A percentile compares a stretch with the other conserved stretches of the same genome.
Conservation (phyloP, 1,140 invertebrate genomes). For the Apolygus lucorum region DNA sequence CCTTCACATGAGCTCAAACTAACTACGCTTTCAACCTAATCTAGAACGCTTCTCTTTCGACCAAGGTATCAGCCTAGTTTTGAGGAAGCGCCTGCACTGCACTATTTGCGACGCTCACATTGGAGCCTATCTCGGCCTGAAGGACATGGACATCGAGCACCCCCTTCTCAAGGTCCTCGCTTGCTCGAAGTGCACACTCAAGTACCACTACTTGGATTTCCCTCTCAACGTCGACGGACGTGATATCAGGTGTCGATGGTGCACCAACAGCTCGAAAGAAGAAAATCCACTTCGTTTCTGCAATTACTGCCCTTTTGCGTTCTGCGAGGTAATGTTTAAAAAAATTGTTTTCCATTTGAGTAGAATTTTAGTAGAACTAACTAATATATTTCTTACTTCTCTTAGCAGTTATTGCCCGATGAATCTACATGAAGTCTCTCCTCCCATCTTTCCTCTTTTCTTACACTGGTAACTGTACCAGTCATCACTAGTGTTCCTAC, state of each 20-base stretch:
- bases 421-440: no score
- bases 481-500: no score
- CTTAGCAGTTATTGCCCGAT: no score
- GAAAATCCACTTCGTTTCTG: conserved; percentile 6
- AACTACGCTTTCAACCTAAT: no score
- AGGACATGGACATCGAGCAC: conserved; percentile 13
- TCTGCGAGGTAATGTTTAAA: conserved; percentile 27
- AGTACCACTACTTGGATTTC: conserved; percentile 15
- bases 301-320: conserved; percentile 27
- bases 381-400: no score
- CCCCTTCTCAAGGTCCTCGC: conserved; percentile 25
- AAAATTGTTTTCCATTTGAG: no score
- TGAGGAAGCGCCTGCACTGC: conserved; percentile 21
- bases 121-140: conserved; percentile 5
- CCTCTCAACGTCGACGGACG: conserved; percentile 7
- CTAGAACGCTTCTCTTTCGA: no score
- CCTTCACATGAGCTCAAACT: no score
- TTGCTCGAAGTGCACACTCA: conserved; percentile 19
- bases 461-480: no score
- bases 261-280: not conserved
- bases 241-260: conserved; percentile 26
- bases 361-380: no score
- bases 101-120: conserved; percentile 26
- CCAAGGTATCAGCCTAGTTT: conserved; percentile 6
- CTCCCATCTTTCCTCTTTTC: no score